A percentile compares a stretch with the other conserved stretches of the same genome.
These are phyloP conservation scores for Acanthiza pusilla DNA, from an alignment of 2,797 vertebrate genomes.

Conservation along the genomic window DNA sequence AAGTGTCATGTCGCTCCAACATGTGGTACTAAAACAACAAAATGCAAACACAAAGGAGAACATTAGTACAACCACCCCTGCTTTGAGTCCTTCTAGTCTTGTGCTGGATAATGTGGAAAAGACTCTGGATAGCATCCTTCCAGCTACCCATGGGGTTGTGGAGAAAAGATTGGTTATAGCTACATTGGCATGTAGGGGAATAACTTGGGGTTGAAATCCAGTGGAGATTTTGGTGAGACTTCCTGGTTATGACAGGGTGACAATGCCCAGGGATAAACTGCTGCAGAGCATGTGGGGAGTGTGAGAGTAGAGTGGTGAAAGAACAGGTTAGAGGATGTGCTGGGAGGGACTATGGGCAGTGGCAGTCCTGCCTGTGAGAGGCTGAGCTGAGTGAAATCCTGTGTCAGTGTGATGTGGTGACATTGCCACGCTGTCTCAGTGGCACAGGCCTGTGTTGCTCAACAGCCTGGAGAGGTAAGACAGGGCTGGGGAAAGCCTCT, in stretches of 20 bases:
- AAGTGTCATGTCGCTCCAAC: neutral
- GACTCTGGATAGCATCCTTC: neutral
- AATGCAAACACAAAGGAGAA: neutral
- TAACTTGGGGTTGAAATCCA: neutral
- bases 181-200: fast-evolving
- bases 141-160: neutral
- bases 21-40: neutral
- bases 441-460: neutral
- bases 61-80: neutral
- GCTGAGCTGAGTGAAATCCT: neutral
- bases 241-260: neutral
- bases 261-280: neutral
- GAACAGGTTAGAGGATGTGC: neutral
- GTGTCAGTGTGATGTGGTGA: neutral
- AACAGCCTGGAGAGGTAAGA: neutral
- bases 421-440: too few relatives aligned
- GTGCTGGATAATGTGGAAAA: neutral
- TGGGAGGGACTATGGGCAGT: neutral
- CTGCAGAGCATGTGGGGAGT: neutral
- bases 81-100: neutral
- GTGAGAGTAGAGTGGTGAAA: neutral
- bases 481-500: neutral
- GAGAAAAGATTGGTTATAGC: neutral
- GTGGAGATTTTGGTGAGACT: neutral
- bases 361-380: neutral